Evolutionary conservation across 2,888 invertebrate species (phyloP).

Genomic region (Meandrusa payeni): DNA sequence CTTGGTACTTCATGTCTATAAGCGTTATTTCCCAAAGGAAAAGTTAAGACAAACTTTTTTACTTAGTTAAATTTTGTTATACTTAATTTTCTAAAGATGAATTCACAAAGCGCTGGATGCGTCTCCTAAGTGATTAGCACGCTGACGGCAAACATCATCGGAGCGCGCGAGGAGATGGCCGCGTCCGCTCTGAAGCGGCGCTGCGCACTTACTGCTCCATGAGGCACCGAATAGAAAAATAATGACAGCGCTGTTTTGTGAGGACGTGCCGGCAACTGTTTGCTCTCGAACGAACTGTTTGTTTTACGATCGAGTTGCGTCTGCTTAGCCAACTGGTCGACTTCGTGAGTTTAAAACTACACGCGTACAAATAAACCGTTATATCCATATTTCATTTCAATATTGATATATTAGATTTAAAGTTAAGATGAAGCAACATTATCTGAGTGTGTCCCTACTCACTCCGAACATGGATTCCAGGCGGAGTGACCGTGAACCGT

Average conservation of each 20-base stretch:
- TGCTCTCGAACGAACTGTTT: constrained; percentile 25
- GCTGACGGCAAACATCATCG: constrained; percentile 1
- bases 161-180: constrained; percentile 1
- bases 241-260: constrained; percentile 25
- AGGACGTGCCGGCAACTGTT: constrained; percentile 20
- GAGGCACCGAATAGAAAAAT: constrained; percentile 20
- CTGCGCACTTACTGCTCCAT: constrained; percentile 4
- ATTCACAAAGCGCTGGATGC: background rate
- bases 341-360: background rate
- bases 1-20: too few species aligned
- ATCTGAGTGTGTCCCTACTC: too few species aligned
- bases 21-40: too few species aligned
- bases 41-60: too few species aligned
- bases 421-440: too few species aligned
- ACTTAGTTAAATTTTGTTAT: too few species aligned
- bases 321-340: background rate
- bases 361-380: background rate
- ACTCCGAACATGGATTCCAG: too few species aligned
- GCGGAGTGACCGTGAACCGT: too few species aligned
- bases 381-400: too few species aligned
- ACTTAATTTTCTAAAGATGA: too few species aligned
- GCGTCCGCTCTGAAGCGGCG: background rate
- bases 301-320: constrained; percentile 18
- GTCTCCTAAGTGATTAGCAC: constrained; percentile 7
- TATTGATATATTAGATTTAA: too few species aligned